Evolutionary conservation across 1,140 invertebrate genomes (phyloP), one percentile per base, ranked within the genome.

Genomic region (Limonius californicus): DNA sequence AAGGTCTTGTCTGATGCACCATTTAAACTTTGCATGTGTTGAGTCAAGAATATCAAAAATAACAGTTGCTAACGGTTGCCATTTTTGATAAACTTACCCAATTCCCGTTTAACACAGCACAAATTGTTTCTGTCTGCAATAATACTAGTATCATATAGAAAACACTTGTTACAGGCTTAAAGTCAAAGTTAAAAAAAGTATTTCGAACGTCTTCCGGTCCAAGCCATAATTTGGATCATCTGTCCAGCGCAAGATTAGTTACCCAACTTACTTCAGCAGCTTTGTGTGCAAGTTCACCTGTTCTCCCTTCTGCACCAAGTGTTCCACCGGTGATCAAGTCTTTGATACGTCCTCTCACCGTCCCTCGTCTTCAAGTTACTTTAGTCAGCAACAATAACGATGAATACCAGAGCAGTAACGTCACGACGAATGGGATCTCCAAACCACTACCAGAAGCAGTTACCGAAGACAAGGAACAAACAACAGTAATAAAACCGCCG

Each of bases 241-340:
- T 66, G 63, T 72, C 66, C 65, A 77, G 69, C 77, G 72, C 69
- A 76, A 78, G 69, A 79, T 67, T 85, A 18, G 81, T 85, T 14
- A 82, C 83, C 1, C 83, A 86, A 64, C 70, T 87, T 12, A 85
- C 84, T 2, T 81, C 80, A 30, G 84, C 85, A 0, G 84, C 84
- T 0, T 75, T 86, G 2, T 86, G 85, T 71, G 85, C 83, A 2
- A 82, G 82, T 60, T 82, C 83, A 53, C 83, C 85, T 0, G 83
- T 82, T 6, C 76, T 86, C 47, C 84, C 84, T 12, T 74, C 80
- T 59, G 69, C 70, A 19, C 71, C 75, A 20, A 72, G 70, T 6
- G 77, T 79, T 1, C 79, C 82, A 16, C 79, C 82, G 1, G 77
- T 80, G 20, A 80, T 83, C 2, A 84, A 83, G 67, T 84, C 80